phyloP scores from a whole-genome alignment of 2,888 invertebrate genomes.

The Amphipoea lucens region DNA sequence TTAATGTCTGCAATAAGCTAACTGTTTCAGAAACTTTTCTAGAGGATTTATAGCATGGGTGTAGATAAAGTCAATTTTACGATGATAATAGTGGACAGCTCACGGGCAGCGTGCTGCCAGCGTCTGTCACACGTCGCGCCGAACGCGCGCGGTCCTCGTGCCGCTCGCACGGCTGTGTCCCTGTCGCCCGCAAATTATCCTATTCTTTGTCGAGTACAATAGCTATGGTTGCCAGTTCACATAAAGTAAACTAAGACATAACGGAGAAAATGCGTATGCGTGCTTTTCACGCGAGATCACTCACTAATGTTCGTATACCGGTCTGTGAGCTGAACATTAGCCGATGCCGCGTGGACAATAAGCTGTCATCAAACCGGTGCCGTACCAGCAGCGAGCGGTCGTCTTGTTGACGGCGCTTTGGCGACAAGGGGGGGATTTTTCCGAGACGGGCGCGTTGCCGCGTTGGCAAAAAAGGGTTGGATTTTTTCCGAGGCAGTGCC shows the following conservation, averaged over 20 bases:
- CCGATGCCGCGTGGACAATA: neutral
- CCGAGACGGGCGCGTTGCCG: no score
- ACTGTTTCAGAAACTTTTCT: no score
- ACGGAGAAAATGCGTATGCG: no score
- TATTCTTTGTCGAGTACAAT: neutral
- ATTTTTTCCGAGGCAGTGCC: neutral
- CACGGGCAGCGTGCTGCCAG: no score
- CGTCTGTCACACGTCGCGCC: neutral
- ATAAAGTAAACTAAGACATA: neutral
- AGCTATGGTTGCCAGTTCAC: no score
- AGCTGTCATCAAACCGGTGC: neutral
- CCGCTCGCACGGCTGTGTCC: neutral
- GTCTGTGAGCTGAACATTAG: neutral
- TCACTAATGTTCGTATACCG: neutral
- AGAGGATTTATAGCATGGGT: no score
- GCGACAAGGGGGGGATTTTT: neutral
- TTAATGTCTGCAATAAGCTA: no score
- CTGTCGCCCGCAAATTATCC: neutral
- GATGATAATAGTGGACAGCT: neutral
- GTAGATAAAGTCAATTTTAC: no score
- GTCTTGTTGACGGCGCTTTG: neutral
- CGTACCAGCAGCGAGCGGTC: neutral
- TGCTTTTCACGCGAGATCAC: no score
- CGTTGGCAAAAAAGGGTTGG: no score
- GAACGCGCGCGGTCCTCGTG: neutral